Percentiles rank a stretch among this genome's conserved stretches.
Evolutionary conservation across 2,888 invertebrate genomes (phyloP).

Genomic region (Resseliella maxima): DNA sequence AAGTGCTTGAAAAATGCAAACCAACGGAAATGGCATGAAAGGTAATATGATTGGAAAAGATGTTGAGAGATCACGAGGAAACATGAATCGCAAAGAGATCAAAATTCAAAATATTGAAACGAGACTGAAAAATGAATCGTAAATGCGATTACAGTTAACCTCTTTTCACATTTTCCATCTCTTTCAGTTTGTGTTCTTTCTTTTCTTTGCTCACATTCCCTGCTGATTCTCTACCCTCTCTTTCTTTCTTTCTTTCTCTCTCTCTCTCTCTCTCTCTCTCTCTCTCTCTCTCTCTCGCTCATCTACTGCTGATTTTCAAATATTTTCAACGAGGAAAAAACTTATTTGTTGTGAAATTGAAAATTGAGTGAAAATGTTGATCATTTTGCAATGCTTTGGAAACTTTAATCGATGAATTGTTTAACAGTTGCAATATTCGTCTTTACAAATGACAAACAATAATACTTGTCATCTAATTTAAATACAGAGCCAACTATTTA

Average conservation of each 20-base stretch:
- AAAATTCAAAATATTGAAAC: neutral
- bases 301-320: too few relatives aligned
- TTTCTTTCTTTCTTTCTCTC: too few relatives aligned
- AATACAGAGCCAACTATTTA: neutral
- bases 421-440: neutral
- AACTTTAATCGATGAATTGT: neutral
- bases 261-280: too few relatives aligned
- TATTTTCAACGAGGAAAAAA: too few relatives aligned
- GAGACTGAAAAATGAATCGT: neutral
- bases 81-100: neutral
- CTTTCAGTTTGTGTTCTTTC: neutral
- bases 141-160: neutral
- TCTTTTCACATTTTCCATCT: neutral
- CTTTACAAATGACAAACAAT: neutral
- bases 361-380: neutral
- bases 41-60: neutral
- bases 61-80: neutral
- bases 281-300: too few relatives aligned
- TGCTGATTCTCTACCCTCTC: too few relatives aligned
- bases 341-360: too few relatives aligned
- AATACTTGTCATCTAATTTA: conserved; percentile 27
- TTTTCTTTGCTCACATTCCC: too few relatives aligned
- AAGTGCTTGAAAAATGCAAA: too few relatives aligned
- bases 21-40: too few relatives aligned
- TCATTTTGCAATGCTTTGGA: neutral